These are phyloP conservation scores for Dicerorhinus sumatrensis DNA, from an alignment of 2,113 vertebrate genomes.

Conservation along the genomic window DNA sequence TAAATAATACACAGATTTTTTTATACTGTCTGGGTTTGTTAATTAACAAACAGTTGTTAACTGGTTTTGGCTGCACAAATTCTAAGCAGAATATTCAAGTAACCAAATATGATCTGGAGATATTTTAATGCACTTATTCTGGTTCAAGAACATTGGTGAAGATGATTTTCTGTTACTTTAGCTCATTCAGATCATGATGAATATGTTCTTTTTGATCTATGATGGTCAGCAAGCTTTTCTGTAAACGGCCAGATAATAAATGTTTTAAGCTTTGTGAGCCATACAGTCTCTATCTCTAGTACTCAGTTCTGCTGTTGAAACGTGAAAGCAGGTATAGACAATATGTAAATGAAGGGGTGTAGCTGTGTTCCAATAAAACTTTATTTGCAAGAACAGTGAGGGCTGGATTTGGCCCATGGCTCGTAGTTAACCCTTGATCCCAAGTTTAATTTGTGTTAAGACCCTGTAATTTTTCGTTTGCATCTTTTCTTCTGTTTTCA, in stretches of 20 bases:
- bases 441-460: slow-evolving; percentile 46
- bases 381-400: background rate
- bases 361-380: slow-evolving; percentile 1
- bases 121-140: background rate
- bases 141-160: slow-evolving; percentile 1
- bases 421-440: background rate
- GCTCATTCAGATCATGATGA: background rate
- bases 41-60: background rate
- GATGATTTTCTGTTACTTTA: slow-evolving; percentile 28
- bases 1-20: background rate
- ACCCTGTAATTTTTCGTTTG: slow-evolving; percentile 12
- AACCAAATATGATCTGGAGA: background rate
- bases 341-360: background rate
- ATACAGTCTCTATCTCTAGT: background rate
- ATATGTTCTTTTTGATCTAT: background rate
- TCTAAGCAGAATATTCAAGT: slow-evolving; percentile 37
- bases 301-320: background rate
- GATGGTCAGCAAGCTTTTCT: slow-evolving; percentile 12
- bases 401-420: background rate
- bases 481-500: slow-evolving; percentile 15
- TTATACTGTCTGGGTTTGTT: background rate
- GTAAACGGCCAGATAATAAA: background rate
- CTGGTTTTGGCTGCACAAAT: background rate
- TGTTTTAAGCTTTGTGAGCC: background rate
- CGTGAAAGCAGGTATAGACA: background rate